Evolutionary conservation across 2,113 vertebrate genomes (phyloP).

Genomic region (Microtus pennsylvanicus): DNA sequence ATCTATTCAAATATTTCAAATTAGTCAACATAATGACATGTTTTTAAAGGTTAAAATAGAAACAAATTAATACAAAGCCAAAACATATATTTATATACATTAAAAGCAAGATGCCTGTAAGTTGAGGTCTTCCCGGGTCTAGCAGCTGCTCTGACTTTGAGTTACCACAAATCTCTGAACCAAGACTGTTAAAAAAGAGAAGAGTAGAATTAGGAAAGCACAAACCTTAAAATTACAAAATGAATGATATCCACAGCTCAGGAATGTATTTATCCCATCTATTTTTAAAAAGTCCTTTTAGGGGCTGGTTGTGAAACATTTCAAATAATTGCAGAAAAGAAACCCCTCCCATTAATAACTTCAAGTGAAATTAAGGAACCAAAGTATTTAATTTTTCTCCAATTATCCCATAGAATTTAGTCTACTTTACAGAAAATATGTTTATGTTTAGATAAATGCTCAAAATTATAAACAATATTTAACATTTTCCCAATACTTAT

Average conservation of each 20-base stretch:
- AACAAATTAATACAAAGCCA: neutral
- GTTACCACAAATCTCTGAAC: no score
- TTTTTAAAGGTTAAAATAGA: neutral
- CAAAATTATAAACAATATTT: neutral
- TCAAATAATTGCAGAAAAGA: slow-evolving; percentile 69
- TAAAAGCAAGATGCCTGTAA: neutral
- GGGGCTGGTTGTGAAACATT: neutral
- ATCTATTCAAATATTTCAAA: neutral
- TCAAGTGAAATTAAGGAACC: slow-evolving; percentile 52
- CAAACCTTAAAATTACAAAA: neutral
- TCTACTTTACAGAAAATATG: neutral
- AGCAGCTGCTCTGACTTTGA: neutral
- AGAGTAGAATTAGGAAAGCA: neutral
- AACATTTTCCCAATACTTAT: neutral
- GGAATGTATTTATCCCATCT: neutral
- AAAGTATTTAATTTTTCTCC: slow-evolving; percentile 55
- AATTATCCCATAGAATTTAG: slow-evolving; percentile 48
- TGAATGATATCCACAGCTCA: neutral
- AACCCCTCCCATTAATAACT: slow-evolving; percentile 20
- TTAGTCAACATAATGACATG: neutral
- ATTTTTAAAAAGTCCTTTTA: neutral
- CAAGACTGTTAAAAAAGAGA: neutral
- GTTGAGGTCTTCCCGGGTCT: no score
- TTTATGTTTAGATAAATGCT: neutral
- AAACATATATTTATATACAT: neutral